phyloP scores from a whole-genome alignment of 2,113 vertebrate species.

The Leucopsar rothschildi region DNA sequence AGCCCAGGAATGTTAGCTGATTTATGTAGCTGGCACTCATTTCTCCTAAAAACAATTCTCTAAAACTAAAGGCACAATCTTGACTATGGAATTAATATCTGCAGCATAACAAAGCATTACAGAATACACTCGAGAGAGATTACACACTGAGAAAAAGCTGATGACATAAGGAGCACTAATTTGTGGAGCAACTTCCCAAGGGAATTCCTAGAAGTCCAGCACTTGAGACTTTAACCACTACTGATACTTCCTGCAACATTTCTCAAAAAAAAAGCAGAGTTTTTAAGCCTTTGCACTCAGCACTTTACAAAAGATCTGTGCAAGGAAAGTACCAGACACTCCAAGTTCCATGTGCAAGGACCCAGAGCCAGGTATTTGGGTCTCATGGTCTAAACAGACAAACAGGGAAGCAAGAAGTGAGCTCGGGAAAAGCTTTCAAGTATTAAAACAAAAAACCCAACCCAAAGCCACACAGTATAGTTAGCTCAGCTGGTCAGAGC shows the following conservation, averaged over 20 bases:
- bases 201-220: not conserved
- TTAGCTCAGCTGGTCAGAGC: not conserved
- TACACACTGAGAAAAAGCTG: not conserved
- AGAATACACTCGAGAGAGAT: not conserved
- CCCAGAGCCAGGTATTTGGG: not conserved
- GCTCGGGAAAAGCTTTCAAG: not conserved
- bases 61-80: not conserved
- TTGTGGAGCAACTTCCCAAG: not conserved
- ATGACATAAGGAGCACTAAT: not conserved
- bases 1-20: not conserved
- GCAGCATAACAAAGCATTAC: not conserved
- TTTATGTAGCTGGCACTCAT: not conserved
- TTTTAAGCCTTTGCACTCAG: not conserved
- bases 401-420: not conserved
- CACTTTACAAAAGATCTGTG: not conserved
- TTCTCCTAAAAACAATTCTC: not conserved
- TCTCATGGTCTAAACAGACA: not conserved
- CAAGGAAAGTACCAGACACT: not conserved
- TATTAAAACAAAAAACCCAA: not conserved
- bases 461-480: not conserved
- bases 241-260: not conserved
- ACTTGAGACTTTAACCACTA: not conserved
- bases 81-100: not conserved
- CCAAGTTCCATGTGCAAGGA: not conserved
- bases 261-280: not conserved